phyloP scores from a whole-genome alignment of 2,113 vertebrate genomes.

The Chionomys nivalis region DNA sequence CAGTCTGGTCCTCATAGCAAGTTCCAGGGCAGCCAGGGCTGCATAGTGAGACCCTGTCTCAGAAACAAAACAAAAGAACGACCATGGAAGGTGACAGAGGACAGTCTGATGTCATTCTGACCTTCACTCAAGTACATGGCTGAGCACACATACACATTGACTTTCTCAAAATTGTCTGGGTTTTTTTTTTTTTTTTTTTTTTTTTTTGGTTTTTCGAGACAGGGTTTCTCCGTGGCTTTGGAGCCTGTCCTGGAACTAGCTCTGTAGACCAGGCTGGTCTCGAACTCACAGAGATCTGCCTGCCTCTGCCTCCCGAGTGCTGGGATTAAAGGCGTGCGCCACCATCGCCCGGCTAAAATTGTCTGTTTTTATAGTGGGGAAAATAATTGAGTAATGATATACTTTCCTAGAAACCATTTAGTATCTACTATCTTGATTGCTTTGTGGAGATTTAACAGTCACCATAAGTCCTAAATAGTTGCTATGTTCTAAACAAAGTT shows the following conservation, averaged over 20 bases:
- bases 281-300: too few species aligned
- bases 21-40: neutral
- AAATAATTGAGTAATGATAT: conserved; percentile 15
- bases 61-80: neutral
- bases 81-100: neutral
- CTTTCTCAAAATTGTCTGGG: neutral
- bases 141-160: neutral
- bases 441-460: neutral
- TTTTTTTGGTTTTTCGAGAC: too few species aligned
- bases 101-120: neutral
- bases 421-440: neutral
- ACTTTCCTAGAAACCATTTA: conserved; percentile 25
- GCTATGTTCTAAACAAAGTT: neutral
- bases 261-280: too few species aligned
- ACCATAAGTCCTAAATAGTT: neutral
- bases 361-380: conserved; percentile 34
- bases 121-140: too few species aligned
- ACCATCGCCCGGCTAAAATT: too few species aligned
- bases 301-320: too few species aligned
- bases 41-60: neutral
- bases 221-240: too few species aligned
- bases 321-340: too few species aligned
- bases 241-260: too few species aligned
- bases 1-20: neutral
- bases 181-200: too few species aligned